phyloP scores from a whole-genome alignment of 2,113 vertebrate genomes.

The Apaloderma vittatum region DNA sequence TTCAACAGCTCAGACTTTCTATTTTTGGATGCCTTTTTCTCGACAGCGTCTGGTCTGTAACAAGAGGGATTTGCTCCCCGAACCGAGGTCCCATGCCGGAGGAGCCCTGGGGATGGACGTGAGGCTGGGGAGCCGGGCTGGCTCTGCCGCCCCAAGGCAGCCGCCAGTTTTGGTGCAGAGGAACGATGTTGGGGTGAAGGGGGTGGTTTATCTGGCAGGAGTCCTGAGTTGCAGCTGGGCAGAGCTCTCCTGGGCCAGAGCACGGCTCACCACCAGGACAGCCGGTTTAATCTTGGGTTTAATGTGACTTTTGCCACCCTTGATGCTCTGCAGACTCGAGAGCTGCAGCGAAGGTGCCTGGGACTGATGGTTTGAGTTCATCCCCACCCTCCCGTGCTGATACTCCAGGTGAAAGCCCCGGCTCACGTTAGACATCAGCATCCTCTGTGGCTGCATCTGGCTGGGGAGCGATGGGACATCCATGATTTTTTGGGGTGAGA shows the following conservation, averaged over 20 bases:
- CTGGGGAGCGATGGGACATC: not conserved
- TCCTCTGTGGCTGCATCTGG: not conserved
- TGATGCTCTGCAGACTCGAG: not conserved
- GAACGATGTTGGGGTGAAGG: not conserved
- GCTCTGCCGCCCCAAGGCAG: not conserved
- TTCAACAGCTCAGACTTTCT: not conserved
- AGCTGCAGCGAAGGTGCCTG: rapidly evolving
- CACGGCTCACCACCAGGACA: not conserved
- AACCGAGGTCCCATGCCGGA: rapidly evolving
- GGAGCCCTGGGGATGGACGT: not conserved
- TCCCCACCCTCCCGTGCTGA: not conserved
- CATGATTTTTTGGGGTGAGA: not conserved
- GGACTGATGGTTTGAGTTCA: not conserved
- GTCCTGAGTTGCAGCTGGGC: not conserved
- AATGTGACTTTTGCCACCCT: not conserved
- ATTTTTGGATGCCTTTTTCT: not conserved
- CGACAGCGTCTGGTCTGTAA: not conserved
- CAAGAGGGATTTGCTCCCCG: not conserved
- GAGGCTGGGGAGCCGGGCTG: not conserved
- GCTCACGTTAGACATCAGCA: not conserved
- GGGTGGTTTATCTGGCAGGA: not conserved
- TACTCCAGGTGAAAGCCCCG: not conserved
- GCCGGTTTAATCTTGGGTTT: not conserved
- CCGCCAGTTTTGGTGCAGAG: not conserved
- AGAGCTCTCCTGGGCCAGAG: not conserved